Evolutionary conservation across 2,113 vertebrate genomes (phyloP), one percentile per base, ranked within the genome.

Genomic region (Otus sunia): DNA sequence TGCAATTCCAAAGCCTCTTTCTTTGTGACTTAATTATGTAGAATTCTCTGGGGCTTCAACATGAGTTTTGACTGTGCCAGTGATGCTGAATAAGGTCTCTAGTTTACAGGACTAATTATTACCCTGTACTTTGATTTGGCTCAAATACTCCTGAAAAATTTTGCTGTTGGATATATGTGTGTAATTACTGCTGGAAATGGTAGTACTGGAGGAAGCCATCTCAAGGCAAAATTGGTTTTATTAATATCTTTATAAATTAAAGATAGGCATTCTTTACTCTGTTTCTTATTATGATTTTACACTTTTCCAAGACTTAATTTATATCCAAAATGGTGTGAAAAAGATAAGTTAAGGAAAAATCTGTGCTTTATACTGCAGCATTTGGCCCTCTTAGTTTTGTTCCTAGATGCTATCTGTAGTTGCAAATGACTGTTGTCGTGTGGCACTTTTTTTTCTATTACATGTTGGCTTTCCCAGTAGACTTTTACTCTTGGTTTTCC

Each of bases 21-120:
- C 36, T 45, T 76, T 91, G 26, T 11, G 5, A n/a, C 39, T 82
- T 75, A 82, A 64, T 90, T 67, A 72, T 62, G 43, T 29, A 84
- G 56, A 86, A 88, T 71, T 78, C 47, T 43, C 59, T 83, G 41
- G 13, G 63, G n/a, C 14, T 95, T 83, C 63, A 56, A 53, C 32
- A 59, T 50, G 25, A 76, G 30, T 52, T 88, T 36, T 90, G 69
- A 59, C 17, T 82, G 25, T 47, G 52, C 11, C 68, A 88, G 43
- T 9, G 66, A 49, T 68, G 27, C 39, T 90, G 77, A 90, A 68
- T 72, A 81, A 64, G 43, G 52, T 77, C 60, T 90, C 30, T 55
- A 69, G 76, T 87, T 96, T 94, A 86, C 53, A 73, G 69, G 53
- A 60, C 53, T 96, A 94, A 87, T 94, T 95, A 87, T 92, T 95